Evolutionary conservation across 2,113 vertebrate genomes (phyloP), one percentile per base, ranked within the genome.

Genomic region (Cebidichthys violaceus): DNA sequence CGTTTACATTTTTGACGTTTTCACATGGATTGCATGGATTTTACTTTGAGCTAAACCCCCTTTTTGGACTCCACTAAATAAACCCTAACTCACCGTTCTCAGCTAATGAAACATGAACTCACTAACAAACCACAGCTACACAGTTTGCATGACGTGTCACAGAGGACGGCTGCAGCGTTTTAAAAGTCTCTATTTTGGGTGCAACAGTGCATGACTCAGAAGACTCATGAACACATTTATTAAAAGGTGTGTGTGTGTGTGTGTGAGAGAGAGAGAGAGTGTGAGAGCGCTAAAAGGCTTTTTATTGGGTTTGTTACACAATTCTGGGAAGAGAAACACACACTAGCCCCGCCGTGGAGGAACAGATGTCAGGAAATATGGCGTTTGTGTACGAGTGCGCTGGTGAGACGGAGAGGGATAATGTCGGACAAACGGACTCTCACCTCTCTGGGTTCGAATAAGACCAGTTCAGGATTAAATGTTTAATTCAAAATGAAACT

Each of bases 281-380:
- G n/a, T n/a, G n/a, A n/a, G n/a, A n/a, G n/a, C 52, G 11, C 43
- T 29, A 39, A 85, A 69, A 83, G 45, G 70, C 70, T 88, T 88
- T 31, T 89, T 86, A 83, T 71, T 81, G 50, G 50, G 31, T 85
- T 86, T 83, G 65, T 77, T 55, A 20, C 29, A 54, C 60, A 66
- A 43, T 87, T 87, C 86, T 82, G 78, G 88, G 90, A 92, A 92
- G 70, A 72, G 80, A 84, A 70, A 80, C 78, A 81, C 71, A 87
- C 71, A 87, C 79, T 80, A 77, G 59, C 20, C 27, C n/a, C 8
- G 61, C 66, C 17, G 22, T 74, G 33, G 54, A 82, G 2, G 31
- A 75, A 41, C 69, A 70, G 61, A 64, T 87, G 60, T 75, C 70
- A 83, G 90, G 77, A 89, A 75, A 86, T 77, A 43, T 50, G 59